Conservation (phyloP, 2,113 vertebrate species). For the Cyanoderma ruficeps region DNA sequence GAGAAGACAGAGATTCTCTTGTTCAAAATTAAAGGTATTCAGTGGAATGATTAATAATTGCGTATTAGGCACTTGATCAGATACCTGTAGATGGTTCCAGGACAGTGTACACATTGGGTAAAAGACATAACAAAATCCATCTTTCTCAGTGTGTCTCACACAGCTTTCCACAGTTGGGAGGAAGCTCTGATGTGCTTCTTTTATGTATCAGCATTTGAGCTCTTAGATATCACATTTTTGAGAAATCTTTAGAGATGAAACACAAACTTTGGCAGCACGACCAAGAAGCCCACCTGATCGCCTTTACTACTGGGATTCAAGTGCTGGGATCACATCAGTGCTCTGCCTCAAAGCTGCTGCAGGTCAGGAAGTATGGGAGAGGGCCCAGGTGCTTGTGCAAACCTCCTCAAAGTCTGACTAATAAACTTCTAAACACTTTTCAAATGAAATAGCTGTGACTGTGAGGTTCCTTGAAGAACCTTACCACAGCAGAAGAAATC, state of each 20-base stretch:
- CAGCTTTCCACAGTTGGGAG: not conserved
- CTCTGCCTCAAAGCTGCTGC: not conserved
- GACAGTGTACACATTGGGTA: not conserved
- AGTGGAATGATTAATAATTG: not conserved
- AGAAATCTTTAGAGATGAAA: not conserved
- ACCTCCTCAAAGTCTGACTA: not conserved
- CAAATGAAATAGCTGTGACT: not conserved
- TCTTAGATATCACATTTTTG: not conserved
- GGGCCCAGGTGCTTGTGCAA: not conserved
- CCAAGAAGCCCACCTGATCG: not conserved
- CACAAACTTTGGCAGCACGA: not conserved
- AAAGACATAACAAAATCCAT: not conserved
- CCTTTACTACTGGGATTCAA: not conserved
- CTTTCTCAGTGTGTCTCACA: not conserved
- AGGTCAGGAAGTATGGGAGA: not conserved
- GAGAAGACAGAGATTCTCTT: not conserved
- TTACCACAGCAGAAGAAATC: not conserved
- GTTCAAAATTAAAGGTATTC: not conserved
- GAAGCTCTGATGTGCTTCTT: not conserved
- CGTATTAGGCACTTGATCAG: not conserved
- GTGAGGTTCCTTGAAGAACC: not conserved
- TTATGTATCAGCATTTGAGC: not conserved
- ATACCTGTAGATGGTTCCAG: not conserved
- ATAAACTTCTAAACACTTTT: not conserved
- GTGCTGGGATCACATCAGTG: not conserved